These are phyloP conservation scores for Dascillus cervinus DNA, from an alignment of 2,888 invertebrate genomes.

Conservation along the genomic window DNA sequence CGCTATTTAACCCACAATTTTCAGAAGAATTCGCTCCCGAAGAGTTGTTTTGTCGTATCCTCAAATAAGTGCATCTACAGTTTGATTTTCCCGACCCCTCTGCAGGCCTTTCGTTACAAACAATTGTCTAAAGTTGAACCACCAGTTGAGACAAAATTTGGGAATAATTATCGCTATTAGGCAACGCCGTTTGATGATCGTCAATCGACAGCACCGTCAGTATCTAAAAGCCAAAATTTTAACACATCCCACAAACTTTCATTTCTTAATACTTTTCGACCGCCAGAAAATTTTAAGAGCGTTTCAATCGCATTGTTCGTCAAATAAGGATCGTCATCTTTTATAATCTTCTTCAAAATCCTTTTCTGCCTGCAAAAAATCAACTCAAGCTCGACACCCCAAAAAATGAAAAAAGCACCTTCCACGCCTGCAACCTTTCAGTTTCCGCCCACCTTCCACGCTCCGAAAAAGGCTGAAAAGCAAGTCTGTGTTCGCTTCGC, in stretches of 20 bases:
- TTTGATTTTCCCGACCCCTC: too few species aligned
- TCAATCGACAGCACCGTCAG: slow-evolving; percentile 4
- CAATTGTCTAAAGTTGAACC: slow-evolving; percentile 39
- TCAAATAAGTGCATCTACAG: too few species aligned
- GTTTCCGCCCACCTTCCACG: too few species aligned
- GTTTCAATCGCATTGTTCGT: slow-evolving; percentile 36
- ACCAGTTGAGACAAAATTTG: slow-evolving; percentile 46
- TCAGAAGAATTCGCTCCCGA: too few species aligned
- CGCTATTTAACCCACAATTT: too few species aligned
- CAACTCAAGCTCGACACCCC: too few species aligned
- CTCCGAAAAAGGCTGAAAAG: slow-evolving; percentile 44
- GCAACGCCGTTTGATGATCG: slow-evolving; percentile 2
- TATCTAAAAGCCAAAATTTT: slow-evolving; percentile 6
- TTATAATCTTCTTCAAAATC: slow-evolving; percentile 14
- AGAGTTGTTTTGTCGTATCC: too few species aligned
- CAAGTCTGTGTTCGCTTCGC: slow-evolving; percentile 42
- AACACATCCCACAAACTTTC: slow-evolving; percentile 8
- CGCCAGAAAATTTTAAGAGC: slow-evolving; percentile 33
- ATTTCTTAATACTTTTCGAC: slow-evolving; percentile 7
- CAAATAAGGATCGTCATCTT: slow-evolving; percentile 45
- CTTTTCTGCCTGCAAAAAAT: too few species aligned
- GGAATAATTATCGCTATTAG: too few species aligned
- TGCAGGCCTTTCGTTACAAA: too few species aligned
- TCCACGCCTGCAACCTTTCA: too few species aligned
- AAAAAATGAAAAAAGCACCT: too few species aligned